Percentiles rank a stretch among this genome's conserved stretches.
phyloP scores from a whole-genome alignment of 2,113 vertebrate genomes.

The Gavialis gangeticus region DNA sequence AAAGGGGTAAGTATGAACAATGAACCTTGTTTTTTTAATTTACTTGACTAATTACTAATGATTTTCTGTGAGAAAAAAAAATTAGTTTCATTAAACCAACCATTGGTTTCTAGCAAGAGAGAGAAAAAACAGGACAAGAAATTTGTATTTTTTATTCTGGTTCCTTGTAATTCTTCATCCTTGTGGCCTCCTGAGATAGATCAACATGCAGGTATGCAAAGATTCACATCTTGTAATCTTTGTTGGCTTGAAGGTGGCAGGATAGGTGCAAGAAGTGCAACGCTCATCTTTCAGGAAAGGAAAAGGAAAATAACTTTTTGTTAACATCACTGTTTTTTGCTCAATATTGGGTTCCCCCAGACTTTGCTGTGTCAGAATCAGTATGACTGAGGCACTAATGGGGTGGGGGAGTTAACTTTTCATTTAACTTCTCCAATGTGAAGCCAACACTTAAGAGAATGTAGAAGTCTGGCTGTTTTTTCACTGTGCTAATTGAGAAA shows the following conservation, averaged over 20 bases:
- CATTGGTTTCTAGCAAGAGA: neutral
- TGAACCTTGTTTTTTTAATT: neutral
- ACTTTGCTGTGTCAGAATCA: neutral
- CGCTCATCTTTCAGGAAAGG: neutral
- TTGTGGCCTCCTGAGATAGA: neutral
- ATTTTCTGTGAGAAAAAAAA: neutral
- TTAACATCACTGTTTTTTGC: neutral
- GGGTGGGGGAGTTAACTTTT: neutral
- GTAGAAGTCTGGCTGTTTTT: neutral
- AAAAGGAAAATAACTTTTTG: neutral
- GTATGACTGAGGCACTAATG: neutral
- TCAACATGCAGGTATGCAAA: neutral
- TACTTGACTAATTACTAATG: neutral
- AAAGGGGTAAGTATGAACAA: slow-evolving; percentile 83
- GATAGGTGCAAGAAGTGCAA: neutral
- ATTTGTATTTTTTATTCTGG: neutral
- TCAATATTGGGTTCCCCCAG: neutral
- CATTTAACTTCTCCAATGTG: neutral
- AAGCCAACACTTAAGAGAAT: neutral
- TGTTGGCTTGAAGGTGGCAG: neutral
- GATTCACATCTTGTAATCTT: neutral
- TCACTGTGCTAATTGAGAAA: neutral
- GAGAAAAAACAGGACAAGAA: neutral
- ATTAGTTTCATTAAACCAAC: neutral
- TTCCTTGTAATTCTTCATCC: neutral